Conservation (phyloP, 2,113 vertebrate species). For the rat (Rattus norvegicus) region GRCr8 NC_086022.1:39535501-39536000, state of each 20-base stretch:
- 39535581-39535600: background rate
- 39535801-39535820: background rate
- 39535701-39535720: background rate
- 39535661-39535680: background rate
- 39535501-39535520: background rate
- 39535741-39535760: slow-evolving; percentile 18
- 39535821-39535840: slow-evolving; percentile 22
- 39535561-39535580: background rate
- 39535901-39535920: background rate
- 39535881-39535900: slow-evolving; percentile 22
- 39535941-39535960: background rate
- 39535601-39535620: background rate
- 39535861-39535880: background rate
- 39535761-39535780: slow-evolving; percentile 1
- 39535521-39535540: too few species aligned
- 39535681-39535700: background rate
- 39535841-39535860: slow-evolving; percentile 47
- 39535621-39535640: background rate
- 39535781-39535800: background rate
- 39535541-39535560: background rate
- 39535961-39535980: background rate
- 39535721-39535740: slow-evolving; percentile 6
- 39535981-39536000: background rate
- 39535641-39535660: background rate
- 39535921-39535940: background rate